Evolutionary conservation across 1,140 invertebrate genomes (phyloP).

Genomic region (Zelostemma sp.): DNA sequence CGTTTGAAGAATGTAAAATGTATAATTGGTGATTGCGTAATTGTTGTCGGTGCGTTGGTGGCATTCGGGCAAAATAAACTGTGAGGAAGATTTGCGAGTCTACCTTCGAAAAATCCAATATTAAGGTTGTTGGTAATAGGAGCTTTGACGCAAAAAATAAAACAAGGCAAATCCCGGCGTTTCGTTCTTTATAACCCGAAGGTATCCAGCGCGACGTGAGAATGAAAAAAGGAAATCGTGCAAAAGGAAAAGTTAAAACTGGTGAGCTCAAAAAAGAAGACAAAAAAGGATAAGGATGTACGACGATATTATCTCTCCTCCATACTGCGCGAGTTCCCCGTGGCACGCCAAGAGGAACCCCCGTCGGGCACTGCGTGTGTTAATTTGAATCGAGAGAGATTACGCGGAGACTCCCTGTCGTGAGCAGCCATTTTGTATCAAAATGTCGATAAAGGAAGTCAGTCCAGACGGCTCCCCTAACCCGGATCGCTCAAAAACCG

Average conservation of each 20-base stretch:
- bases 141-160: conserved; percentile 25
- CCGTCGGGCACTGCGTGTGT: conserved; percentile 68
- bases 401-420: conserved; percentile 67
- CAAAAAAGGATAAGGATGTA: conserved; percentile 49
- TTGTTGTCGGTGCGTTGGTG: too few relatives aligned
- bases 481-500: conserved; percentile 31
- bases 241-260: conserved; percentile 49
- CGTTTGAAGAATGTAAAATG: neutral
- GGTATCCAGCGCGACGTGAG: conserved; percentile 32
- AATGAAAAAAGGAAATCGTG: conserved; percentile 45
- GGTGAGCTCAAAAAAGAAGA: conserved; percentile 33
- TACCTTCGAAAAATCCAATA: conserved; percentile 3
- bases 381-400: conserved; percentile 72
- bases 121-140: conserved; percentile 40
- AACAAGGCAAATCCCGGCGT: conserved; percentile 32
- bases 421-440: conserved; percentile 70
- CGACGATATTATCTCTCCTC: conserved; percentile 53
- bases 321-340: conserved; percentile 51
- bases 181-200: conserved; percentile 43
- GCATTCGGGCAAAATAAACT: neutral
- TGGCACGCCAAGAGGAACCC: conserved; percentile 49
- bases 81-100: neutral
- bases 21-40: neutral
- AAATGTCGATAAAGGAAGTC: conserved; percentile 70
- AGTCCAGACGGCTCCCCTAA: conserved; percentile 41